Base-by-base conservation (phyloP, 2,797 vertebrate genomes). In the Triplophysa yarkandensis region DNA sequence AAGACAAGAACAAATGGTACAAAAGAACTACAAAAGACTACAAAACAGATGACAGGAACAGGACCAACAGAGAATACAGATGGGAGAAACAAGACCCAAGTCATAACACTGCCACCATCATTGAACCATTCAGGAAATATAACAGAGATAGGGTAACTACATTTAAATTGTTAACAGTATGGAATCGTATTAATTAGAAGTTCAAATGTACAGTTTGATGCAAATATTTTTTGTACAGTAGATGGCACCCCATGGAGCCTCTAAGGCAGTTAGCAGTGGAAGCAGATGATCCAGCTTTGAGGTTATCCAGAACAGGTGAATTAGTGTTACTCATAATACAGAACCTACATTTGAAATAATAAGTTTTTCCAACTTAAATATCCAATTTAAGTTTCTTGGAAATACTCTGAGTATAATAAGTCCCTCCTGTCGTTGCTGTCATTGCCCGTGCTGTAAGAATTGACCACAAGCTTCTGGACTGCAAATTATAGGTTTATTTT, bases 401-500 rank as follows among this genome's bases (percentile, higher is more conserved):
- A 87, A n/a, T n/a, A n/a, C n/a, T n/a, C n/a, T n/a, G n/a, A n/a
- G n/a, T n/a, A n/a, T n/a, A 86, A 41, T 9, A 68, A 17, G 2
- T 89, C 68, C 1, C 77, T 21, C 94, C 94, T 55, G 67, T 44
- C 9, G 52, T 92, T 71, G 90, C 89, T 41, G 78, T 78, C 82
- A 84, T 93, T 50, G 81, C 93, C 64, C 90, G 89, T 58, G 87
- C 88, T 17, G 67, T 93, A 32, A 90, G 83, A 83, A 78, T 81
- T 0, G 87, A 93, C 71, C 88, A 86, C 17, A 92, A 87, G 66
- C 68, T 60, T 60, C 83, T 91, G 80, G 94, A 94, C 68, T 91
- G 93, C 82, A 93, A 95, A 84, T 30, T 94, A n/a, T n/a, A n/a
- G n/a, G n/a, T n/a, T n/a, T n/a, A n/a, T n/a, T n/a, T n/a, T n/a